A percentile compares a stretch with the other conserved stretches of the same genome.
Evolutionary conservation across 2,888 invertebrate genomes (phyloP).

Genomic region (Eurois occulta): DNA sequence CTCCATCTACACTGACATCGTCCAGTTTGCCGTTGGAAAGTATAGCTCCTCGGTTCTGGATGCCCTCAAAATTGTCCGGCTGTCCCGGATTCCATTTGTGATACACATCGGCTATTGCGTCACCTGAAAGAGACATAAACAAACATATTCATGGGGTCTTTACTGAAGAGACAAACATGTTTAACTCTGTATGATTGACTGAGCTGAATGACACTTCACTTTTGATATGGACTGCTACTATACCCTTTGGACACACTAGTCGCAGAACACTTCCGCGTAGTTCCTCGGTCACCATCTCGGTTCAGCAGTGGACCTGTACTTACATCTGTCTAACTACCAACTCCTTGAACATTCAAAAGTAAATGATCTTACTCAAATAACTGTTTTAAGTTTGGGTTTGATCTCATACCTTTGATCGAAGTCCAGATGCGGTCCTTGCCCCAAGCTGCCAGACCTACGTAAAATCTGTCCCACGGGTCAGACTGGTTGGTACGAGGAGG

Average conservation of each 20-base stretch:
- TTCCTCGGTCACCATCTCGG: background rate
- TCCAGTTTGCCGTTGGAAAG: constrained; percentile 16
- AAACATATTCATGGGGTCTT: background rate
- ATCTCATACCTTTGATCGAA: constrained; percentile 19
- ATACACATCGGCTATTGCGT: constrained; percentile 29
- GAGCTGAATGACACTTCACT: background rate
- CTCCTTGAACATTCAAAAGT: background rate
- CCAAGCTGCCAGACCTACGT: constrained; percentile 28
- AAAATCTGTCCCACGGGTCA: constrained; percentile 16
- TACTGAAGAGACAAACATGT: background rate
- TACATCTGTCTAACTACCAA: background rate
- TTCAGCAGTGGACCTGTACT: background rate
- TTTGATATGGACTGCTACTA: background rate
- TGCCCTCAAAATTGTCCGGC: constrained; percentile 13
- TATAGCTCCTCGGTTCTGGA: constrained; percentile 18
- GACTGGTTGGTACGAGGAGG: background rate
- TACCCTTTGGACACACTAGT: background rate
- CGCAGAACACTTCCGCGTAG: background rate
- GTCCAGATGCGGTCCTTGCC: constrained; percentile 28
- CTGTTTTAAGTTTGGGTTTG: background rate
- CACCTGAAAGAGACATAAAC: constrained; percentile 22
- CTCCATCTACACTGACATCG: background rate
- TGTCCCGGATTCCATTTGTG: constrained; percentile 14
- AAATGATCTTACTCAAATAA: background rate
- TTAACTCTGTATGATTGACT: background rate